These are phyloP conservation scores for Zaprionus inermis DNA, from an alignment of 1,140 invertebrate species.

Conservation along the genomic window DNA sequence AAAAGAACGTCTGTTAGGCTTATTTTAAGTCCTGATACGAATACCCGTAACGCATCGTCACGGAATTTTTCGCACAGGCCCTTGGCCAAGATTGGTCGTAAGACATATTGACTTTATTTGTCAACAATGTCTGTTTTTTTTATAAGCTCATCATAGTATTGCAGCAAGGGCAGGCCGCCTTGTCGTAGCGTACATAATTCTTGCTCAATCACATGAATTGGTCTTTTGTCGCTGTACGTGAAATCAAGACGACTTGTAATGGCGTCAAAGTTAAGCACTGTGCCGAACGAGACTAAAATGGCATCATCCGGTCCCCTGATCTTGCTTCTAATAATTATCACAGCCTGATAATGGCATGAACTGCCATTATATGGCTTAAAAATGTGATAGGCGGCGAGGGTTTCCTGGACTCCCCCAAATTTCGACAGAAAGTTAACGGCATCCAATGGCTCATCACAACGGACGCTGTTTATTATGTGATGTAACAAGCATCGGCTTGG, in stretches of 20 bases:
- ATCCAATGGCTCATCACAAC: no score
- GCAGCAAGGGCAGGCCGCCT: slow-evolving; percentile 14
- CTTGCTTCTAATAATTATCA: slow-evolving; percentile 14
- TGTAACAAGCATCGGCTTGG: no score
- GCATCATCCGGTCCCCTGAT: not conserved
- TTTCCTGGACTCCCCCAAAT: no score
- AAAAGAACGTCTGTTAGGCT: slow-evolving; percentile 2
- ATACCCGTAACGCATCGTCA: not conserved
- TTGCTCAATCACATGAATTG: slow-evolving; percentile 45
- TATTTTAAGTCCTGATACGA: not conserved
- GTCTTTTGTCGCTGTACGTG: slow-evolving; percentile 41
- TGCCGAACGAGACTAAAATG: slow-evolving; percentile 22
- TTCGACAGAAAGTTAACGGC: no score
- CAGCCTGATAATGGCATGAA: no score
- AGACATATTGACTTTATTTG: slow-evolving; percentile 41
- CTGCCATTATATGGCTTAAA: no score
- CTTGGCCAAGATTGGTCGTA: slow-evolving; percentile 3
- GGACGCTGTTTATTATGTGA: no score
- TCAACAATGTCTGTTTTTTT: slow-evolving; percentile 27
- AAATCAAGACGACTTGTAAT: slow-evolving; percentile 46
- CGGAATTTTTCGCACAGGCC: not conserved
- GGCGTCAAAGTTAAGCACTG: slow-evolving; percentile 47
- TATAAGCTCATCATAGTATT: slow-evolving; percentile 50
- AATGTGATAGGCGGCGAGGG: no score
- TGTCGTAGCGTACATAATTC: slow-evolving; percentile 40